phyloP scores from a whole-genome alignment of 1,140 invertebrate species.

The Pogonomyrmex californicus region DNA sequence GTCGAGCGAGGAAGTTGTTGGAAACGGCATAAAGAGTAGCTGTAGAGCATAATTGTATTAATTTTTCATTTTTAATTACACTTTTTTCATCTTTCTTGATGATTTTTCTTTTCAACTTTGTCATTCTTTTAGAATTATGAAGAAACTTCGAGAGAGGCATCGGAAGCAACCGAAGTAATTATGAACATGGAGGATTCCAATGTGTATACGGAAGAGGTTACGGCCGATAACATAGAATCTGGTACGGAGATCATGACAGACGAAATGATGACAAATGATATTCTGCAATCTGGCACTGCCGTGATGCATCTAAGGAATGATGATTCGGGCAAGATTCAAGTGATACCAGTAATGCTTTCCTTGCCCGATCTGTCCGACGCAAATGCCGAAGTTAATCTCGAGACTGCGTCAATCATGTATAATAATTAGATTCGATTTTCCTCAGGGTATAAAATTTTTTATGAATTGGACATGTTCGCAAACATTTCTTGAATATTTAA shows the following conservation, averaged over 20 bases:
- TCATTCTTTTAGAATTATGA: slow-evolving; percentile 80
- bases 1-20: neutral
- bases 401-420: slow-evolving; percentile 85
- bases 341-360: slow-evolving; percentile 85
- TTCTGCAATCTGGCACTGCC: slow-evolving; percentile 77
- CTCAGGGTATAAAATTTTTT: neutral
- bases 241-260: slow-evolving; percentile 82
- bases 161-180: slow-evolving; percentile 82
- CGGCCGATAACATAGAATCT: slow-evolving; percentile 82
- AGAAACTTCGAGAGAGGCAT: slow-evolving; percentile 83
- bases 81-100: neutral
- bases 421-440: slow-evolving; percentile 75
- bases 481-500: slow-evolving; percentile 1
- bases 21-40: neutral
- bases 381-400: slow-evolving; percentile 82
- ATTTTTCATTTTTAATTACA: neutral
- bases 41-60: neutral
- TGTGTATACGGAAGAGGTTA: slow-evolving; percentile 85
- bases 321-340: slow-evolving; percentile 84
- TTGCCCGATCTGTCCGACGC: slow-evolving; percentile 83
- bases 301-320: slow-evolving; percentile 83
- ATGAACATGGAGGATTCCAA: slow-evolving; percentile 83
- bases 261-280: slow-evolving; percentile 82
- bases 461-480: neutral
- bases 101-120: slow-evolving; percentile 14